Percentiles rank a stretch among this genome's conserved stretches.
Evolutionary conservation across 1,140 invertebrate genomes (phyloP).

Genomic region (Episyrphus balteatus): DNA sequence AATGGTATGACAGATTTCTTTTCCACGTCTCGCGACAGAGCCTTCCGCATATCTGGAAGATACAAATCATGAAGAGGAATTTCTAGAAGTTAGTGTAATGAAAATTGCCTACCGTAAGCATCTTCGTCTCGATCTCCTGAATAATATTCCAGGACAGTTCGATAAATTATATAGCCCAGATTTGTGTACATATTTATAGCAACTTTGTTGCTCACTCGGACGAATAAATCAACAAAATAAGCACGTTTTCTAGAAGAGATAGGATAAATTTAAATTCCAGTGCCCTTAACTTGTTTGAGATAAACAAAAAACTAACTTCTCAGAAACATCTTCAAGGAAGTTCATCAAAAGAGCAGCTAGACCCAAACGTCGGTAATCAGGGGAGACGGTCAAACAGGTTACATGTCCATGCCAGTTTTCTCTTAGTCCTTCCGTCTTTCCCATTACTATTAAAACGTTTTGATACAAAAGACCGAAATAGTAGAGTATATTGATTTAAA

Average conservation of each 20-base stretch:
- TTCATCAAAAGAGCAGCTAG: constrained; percentile 92
- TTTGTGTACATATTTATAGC: constrained; percentile 97
- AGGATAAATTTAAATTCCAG: neutral
- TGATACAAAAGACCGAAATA: neutral
- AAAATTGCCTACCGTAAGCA: constrained; percentile 71
- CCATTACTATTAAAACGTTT: constrained; percentile 69
- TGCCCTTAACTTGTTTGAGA: too few species aligned
- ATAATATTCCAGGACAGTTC: constrained; percentile 95
- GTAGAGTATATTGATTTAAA: constrained; percentile 17
- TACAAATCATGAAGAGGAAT: constrained; percentile 6
- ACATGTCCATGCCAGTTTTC: constrained; percentile 99
- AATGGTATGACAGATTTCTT: constrained; percentile 92
- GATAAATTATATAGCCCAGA: constrained; percentile 93
- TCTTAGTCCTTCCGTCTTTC: constrained; percentile 89
- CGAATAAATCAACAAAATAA: constrained; percentile 98
- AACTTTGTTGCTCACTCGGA: constrained; percentile 91
- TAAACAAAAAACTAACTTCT: constrained; percentile 64
- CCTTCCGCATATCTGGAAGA: constrained; percentile 94
- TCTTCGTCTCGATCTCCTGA: constrained; percentile 95
- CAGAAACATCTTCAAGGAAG: constrained; percentile 88
- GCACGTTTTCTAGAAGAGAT: constrained; percentile 65
- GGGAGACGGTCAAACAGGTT: constrained; percentile 93
- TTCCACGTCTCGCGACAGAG: constrained; percentile 80
- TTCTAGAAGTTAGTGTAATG: neutral
- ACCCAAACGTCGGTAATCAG: constrained; percentile 81